phyloP scores from a whole-genome alignment of 37 sponge, comb jelly and placozoan genomes.

The Geodia barretti region DNA sequence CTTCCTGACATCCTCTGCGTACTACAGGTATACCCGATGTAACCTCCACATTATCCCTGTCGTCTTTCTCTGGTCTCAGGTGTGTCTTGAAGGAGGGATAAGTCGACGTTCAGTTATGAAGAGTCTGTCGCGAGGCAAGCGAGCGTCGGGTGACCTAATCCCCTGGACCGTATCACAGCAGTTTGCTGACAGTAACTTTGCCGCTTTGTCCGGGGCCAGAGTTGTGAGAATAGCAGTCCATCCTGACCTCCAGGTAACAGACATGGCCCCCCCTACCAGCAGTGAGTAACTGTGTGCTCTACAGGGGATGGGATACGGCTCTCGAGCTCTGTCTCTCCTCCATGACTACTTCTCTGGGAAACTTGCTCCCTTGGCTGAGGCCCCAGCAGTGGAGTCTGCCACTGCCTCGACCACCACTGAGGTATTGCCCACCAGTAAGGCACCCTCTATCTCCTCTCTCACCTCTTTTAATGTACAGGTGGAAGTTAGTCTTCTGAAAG shows the following conservation, averaged over 20 bases:
- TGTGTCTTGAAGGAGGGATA: constrained; percentile 95
- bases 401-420: not conserved
- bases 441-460: not conserved
- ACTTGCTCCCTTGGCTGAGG: constrained; percentile 17
- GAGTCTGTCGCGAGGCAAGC: constrained; percentile 79
- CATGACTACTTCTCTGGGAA: constrained; percentile 77
- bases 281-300: not conserved
- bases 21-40: constrained; percentile 74
- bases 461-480: too few relatives aligned
- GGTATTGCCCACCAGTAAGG: not conserved
- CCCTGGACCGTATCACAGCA: constrained; percentile 98
- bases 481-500: constrained; percentile 41
- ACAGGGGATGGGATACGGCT: constrained; percentile 94
- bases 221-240: constrained; percentile 96
- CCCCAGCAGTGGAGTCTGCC: not conserved
- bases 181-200: constrained; percentile 94
- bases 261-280: constrained; percentile 15
- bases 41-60: too few relatives aligned
- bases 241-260: constrained; percentile 77
- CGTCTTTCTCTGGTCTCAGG: constrained; percentile 67
- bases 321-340: constrained; percentile 78
- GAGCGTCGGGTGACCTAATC: constrained; percentile 95
- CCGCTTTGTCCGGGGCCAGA: constrained; percentile 86
- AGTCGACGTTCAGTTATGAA: constrained; percentile 54
- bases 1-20: constrained; percentile 97